Percentiles rank a stretch among this genome's conserved stretches.
phyloP scores from a whole-genome alignment of 1,140 invertebrate genomes.

The Hylaeus anthracinus region DNA sequence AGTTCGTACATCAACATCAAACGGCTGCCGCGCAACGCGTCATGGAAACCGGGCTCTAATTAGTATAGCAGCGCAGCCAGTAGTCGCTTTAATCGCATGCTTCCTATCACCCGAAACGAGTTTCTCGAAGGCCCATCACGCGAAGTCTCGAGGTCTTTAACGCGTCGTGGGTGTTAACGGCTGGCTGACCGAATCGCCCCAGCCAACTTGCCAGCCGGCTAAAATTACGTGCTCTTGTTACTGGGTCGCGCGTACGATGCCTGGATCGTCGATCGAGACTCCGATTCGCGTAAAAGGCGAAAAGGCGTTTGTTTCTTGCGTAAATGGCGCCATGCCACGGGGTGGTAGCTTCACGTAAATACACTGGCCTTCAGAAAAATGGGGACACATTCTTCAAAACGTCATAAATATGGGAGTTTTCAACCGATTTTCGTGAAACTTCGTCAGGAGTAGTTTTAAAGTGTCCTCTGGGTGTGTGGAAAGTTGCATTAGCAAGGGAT shows the following conservation, averaged over 20 bases:
- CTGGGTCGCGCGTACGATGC: slow-evolving; percentile 41
- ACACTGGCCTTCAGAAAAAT: too few species aligned
- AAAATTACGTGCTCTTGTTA: slow-evolving; percentile 46
- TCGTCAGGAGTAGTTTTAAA: too few species aligned
- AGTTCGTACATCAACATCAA: background rate
- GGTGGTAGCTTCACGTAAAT: too few species aligned
- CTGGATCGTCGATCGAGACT: slow-evolving; percentile 25
- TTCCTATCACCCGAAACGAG: slow-evolving; percentile 75
- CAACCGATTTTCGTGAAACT: too few species aligned
- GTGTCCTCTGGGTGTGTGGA: too few species aligned
- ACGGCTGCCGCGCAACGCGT: slow-evolving; percentile 38
- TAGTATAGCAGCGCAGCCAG: slow-evolving; percentile 62
- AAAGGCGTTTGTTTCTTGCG: background rate
- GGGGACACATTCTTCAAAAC: too few species aligned
- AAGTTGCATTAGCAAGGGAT: too few species aligned
- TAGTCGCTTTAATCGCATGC: slow-evolving; percentile 72
- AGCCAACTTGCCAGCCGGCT: slow-evolving; percentile 25
- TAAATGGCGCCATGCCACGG: too few species aligned
- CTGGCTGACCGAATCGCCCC: slow-evolving; percentile 17
- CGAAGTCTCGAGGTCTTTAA: slow-evolving; percentile 63
- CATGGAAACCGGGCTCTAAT: slow-evolving; percentile 73
- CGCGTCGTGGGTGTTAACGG: slow-evolving; percentile 41
- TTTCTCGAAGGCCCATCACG: slow-evolving; percentile 72
- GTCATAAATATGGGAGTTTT: too few species aligned
- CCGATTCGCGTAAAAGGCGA: background rate